Evolutionary conservation across 2,113 vertebrate species (phyloP).

Genomic region (Podocnemis expansa): DNA sequence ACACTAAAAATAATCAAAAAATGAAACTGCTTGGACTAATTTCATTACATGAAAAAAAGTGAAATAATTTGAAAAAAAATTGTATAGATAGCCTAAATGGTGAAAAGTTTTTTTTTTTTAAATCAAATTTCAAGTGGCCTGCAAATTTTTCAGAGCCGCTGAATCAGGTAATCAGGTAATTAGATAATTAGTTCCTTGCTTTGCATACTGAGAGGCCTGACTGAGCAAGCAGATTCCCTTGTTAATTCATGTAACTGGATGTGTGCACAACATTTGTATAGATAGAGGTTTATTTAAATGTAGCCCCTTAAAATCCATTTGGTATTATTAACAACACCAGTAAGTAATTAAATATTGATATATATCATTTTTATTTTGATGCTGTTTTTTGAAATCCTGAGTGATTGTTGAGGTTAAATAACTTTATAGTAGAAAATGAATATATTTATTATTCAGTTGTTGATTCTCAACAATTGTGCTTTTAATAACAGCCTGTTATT

Average conservation of each 20-base stretch:
- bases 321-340: background rate
- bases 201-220: background rate
- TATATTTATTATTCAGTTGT: background rate
- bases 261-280: fast-evolving
- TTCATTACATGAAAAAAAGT: background rate
- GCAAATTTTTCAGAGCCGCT: background rate
- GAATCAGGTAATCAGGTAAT: conserved; percentile 20
- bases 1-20: conserved; percentile 8
- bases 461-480: conserved; percentile 23
- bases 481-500: conserved; percentile 28
- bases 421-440: background rate
- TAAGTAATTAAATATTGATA: background rate
- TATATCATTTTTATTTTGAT: conserved; percentile 29
- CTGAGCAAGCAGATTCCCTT: background rate
- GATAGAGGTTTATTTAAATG: background rate
- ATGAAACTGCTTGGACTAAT: background rate
- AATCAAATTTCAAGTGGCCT: background rate
- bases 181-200: background rate
- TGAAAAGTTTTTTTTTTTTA: background rate
- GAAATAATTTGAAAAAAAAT: background rate
- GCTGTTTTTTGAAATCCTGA: background rate
- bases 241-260: background rate
- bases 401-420: background rate
- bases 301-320: background rate
- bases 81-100: background rate